Evolutionary conservation across 2,888 invertebrate genomes (phyloP).

Genomic region (Latrodectus hesperus): DNA sequence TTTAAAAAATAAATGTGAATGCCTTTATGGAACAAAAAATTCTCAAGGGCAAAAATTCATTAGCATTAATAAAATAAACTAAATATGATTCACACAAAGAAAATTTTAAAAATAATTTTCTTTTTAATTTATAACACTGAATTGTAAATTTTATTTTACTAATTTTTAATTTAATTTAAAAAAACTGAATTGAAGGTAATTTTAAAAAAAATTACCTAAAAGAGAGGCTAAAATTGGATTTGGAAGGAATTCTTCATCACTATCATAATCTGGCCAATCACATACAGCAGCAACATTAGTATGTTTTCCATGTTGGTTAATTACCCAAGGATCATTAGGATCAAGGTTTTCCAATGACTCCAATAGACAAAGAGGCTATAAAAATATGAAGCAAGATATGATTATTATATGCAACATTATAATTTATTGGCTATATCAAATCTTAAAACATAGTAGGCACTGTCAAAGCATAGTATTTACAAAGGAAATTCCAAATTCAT

Average conservation of each 20-base stretch:
- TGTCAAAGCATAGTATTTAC: too few relatives aligned
- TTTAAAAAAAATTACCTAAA: conserved; percentile 72
- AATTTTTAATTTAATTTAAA: too few relatives aligned
- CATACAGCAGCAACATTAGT: conserved; percentile 78
- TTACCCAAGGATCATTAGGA: conserved; percentile 78
- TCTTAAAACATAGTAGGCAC: too few relatives aligned
- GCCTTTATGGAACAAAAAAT: neutral
- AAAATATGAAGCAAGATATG: too few relatives aligned
- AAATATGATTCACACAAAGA: conserved; percentile 2
- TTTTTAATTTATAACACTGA: neutral
- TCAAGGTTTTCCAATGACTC: conserved; percentile 77
- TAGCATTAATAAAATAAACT: neutral
- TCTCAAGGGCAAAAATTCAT: neutral
- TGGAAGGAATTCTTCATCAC: conserved; percentile 76
- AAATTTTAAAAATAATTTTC: neutral
- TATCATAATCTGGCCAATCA: conserved; percentile 81
- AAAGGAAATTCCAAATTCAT: too few relatives aligned
- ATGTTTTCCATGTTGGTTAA: conserved; percentile 78
- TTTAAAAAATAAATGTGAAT: too few relatives aligned
- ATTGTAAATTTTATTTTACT: too few relatives aligned
- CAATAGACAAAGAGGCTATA: conserved; percentile 73
- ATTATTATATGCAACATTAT: too few relatives aligned
- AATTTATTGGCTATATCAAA: too few relatives aligned
- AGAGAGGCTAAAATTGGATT: conserved; percentile 74
- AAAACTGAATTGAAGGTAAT: neutral